phyloP scores from a whole-genome alignment of 2,113 vertebrate species.

The Delphinapterus leucas region DNA sequence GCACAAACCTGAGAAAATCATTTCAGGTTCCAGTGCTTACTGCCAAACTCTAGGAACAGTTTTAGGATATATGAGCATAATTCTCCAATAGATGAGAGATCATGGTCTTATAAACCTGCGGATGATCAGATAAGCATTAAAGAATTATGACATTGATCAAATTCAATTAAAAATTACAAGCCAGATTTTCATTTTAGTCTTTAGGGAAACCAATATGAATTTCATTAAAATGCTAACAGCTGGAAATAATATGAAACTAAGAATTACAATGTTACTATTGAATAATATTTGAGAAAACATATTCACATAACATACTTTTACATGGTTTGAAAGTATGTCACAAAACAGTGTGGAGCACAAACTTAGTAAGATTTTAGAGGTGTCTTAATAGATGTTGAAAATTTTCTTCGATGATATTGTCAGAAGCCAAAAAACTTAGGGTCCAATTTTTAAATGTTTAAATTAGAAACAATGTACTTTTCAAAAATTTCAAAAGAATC shows the following conservation, averaged over 20 bases:
- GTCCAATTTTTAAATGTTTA: background rate
- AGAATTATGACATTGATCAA: background rate
- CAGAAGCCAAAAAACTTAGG: background rate
- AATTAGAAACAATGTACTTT: background rate
- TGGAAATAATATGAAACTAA: background rate
- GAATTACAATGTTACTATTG: background rate
- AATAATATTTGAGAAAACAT: background rate
- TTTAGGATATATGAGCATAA: background rate
- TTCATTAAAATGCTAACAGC: background rate
- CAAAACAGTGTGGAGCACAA: background rate
- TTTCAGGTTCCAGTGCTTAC: background rate
- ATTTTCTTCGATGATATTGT: background rate
- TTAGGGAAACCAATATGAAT: background rate
- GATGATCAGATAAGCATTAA: background rate
- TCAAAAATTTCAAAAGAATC: background rate
- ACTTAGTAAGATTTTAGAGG: background rate
- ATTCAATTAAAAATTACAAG: slow-evolving; percentile 3
- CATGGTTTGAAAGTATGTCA: background rate
- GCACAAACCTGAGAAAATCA: background rate
- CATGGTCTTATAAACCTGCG: background rate
- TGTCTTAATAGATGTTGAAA: background rate
- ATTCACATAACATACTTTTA: background rate
- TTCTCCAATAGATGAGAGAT: background rate
- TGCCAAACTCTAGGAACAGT: background rate
- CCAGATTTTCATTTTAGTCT: background rate